phyloP scores from a whole-genome alignment of 2,888 invertebrate genomes.

The Nephrotoma guestfalica region DNA sequence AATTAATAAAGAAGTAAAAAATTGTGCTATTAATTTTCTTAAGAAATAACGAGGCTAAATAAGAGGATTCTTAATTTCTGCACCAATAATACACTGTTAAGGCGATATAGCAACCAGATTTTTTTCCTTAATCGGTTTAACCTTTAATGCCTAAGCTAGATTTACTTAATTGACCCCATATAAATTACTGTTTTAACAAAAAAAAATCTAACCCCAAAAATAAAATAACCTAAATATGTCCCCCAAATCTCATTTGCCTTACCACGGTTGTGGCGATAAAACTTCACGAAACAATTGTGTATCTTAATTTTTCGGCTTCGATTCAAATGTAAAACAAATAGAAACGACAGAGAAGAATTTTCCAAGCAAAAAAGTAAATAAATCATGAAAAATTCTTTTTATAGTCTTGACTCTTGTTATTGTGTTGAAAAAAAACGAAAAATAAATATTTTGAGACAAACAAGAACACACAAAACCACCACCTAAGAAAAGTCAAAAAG shows the following conservation, averaged over 20 bases:
- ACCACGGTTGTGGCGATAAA: not conserved
- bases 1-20: not conserved
- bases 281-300: not conserved
- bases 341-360: not conserved
- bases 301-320: not conserved
- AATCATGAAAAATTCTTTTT: not conserved
- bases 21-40: not conserved
- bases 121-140: not conserved
- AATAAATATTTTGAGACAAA: not conserved
- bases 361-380: not conserved
- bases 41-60: not conserved
- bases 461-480: not conserved
- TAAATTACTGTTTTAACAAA: not conserved
- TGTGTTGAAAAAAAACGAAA: not conserved
- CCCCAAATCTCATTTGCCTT: not conserved
- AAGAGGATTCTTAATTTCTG: not conserved
- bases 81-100: not conserved
- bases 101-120: not conserved
- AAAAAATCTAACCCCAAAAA: not conserved
- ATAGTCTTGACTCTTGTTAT: not conserved
- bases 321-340: not conserved
- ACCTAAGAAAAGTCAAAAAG: not conserved
- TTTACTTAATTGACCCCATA: not conserved
- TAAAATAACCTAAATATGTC: not conserved
- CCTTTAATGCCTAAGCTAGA: not conserved